Percentiles rank a stretch among this genome's conserved stretches.
phyloP scores from a whole-genome alignment of 2,797 vertebrate genomes.

The Gambusia yucatana region DNA sequence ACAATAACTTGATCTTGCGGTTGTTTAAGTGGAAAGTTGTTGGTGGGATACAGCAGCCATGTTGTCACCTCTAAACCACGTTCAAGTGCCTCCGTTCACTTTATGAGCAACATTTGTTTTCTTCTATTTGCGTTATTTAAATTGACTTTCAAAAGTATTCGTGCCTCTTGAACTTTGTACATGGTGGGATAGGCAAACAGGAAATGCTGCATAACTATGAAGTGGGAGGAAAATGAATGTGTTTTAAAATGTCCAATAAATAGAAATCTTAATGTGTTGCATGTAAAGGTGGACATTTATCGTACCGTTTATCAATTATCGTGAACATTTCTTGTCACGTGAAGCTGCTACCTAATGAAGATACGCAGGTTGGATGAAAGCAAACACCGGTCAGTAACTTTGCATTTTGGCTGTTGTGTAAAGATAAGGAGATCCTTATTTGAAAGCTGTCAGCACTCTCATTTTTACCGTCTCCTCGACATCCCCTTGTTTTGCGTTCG shows the following conservation, averaged over 20 bases:
- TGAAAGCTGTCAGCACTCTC: neutral
- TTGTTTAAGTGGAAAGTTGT: neutral
- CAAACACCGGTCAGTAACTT: neutral
- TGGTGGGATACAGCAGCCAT: neutral
- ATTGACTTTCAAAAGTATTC: neutral
- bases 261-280: neutral
- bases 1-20: neutral
- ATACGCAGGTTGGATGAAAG: neutral
- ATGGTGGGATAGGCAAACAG: neutral
- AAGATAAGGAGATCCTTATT: neutral
- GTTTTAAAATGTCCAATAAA: neutral
- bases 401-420: neutral
- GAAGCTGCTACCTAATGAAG: neutral
- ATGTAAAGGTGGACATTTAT: no score
- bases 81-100: neutral
- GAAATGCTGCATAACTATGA: neutral
- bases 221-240: neutral
- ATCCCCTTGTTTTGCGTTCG: conserved; percentile 15
- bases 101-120: conserved; percentile 13
- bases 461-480: conserved; percentile 13
- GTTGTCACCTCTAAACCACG: neutral
- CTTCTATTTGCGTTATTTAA: neutral
- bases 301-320: no score
- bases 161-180: neutral
- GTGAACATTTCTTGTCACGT: no score